Evolutionary conservation across 2,797 vertebrate genomes (phyloP).

Genomic region (Schizopygopsis malacanthus): DNA sequence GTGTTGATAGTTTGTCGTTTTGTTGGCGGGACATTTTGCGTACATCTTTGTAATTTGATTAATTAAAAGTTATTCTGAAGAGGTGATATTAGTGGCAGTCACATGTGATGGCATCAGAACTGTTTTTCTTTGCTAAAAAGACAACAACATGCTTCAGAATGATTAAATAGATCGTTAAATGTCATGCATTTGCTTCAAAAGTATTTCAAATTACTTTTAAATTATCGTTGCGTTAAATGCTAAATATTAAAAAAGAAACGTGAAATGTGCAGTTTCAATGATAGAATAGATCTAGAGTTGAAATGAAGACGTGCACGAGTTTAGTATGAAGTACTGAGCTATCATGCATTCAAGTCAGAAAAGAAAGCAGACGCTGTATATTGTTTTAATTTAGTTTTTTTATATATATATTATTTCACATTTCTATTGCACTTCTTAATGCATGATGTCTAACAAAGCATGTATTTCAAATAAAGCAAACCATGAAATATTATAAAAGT

Average conservation of each 20-base stretch:
- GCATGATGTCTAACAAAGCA: not conserved
- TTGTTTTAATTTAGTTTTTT: too few relatives aligned
- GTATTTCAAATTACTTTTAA: not conserved
- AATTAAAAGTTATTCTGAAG: not conserved
- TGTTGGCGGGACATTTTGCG: not conserved
- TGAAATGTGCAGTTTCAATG: not conserved
- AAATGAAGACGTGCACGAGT: not conserved
- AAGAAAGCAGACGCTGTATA: not conserved
- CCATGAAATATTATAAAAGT: not conserved
- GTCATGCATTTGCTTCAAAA: not conserved
- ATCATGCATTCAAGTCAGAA: not conserved
- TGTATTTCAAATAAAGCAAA: not conserved
- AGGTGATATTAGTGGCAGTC: not conserved
- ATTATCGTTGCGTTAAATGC: not conserved
- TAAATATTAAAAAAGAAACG: not conserved
- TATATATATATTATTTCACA: not conserved
- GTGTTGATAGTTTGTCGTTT: not conserved
- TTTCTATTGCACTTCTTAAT: not conserved
- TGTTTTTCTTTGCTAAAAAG: not conserved
- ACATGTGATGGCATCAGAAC: not conserved
- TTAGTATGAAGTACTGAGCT: not conserved
- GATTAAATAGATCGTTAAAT: not conserved
- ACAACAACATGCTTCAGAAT: not conserved
- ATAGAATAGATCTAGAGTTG: not conserved
- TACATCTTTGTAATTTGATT: not conserved